A percentile compares a stretch with the other conserved stretches of the same genome.
phyloP scores from a whole-genome alignment of 2,113 vertebrate species.

The Trogon surrucura region DNA sequence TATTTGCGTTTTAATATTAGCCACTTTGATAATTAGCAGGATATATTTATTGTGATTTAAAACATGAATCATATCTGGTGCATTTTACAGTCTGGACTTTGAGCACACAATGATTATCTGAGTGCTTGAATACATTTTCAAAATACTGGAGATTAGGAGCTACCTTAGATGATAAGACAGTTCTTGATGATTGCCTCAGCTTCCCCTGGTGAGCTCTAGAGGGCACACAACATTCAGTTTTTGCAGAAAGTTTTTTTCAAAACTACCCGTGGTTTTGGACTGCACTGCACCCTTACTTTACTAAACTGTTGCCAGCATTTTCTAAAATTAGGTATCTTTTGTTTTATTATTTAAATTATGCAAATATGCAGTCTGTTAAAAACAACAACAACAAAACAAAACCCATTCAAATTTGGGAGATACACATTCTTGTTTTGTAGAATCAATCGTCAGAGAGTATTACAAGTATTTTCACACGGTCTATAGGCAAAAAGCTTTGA shows the following conservation, averaged over 20 bases:
- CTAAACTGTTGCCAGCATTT: not conserved
- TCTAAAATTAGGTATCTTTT: not conserved
- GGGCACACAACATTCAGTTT: not conserved
- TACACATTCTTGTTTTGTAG: not conserved
- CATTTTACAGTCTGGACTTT: not conserved
- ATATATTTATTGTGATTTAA: not conserved
- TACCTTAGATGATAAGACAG: not conserved
- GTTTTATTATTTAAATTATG: not conserved
- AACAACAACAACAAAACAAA: not conserved
- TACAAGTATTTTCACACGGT: not conserved
- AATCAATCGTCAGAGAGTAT: not conserved
- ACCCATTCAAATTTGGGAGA: not conserved
- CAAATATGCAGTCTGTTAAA: not conserved
- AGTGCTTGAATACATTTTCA: not conserved
- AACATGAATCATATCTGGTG: not conserved
- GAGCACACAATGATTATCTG: not conserved
- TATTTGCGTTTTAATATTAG: not conserved
- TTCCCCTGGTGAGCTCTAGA: slow-evolving; percentile 12
- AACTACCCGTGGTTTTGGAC: not conserved
- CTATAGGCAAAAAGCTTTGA: not conserved
- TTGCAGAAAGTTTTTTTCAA: not conserved
- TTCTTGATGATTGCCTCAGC: not conserved
- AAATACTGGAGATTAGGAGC: not conserved
- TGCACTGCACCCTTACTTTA: not conserved
- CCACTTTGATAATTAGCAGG: not conserved